Conservation (phyloP, 2,888 invertebrate genomes). For the Clanis bilineata region DNA sequence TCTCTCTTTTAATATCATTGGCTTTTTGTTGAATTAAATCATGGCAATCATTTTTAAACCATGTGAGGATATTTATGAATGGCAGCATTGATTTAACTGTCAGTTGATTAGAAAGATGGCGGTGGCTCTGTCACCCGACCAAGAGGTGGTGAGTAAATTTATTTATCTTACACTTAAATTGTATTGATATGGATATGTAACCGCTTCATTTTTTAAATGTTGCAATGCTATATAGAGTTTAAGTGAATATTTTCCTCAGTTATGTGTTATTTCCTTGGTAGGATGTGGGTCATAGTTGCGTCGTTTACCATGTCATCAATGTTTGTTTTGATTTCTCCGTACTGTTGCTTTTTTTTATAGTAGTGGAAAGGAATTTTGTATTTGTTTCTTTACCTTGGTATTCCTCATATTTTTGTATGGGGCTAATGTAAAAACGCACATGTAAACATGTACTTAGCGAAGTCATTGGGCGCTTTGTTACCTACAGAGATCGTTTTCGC, state of each 20-base stretch:
- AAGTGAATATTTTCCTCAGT: neutral
- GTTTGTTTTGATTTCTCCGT: slow-evolving; percentile 76
- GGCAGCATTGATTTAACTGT: slow-evolving; percentile 15
- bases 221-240: neutral
- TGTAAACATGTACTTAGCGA: neutral
- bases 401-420: neutral
- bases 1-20: too few species aligned
- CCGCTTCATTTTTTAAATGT: neutral
- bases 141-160: slow-evolving; percentile 87
- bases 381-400: neutral
- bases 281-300: slow-evolving; percentile 44
- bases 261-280: neutral
- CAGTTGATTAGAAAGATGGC: slow-evolving; percentile 77
- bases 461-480: slow-evolving; percentile 1
- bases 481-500: slow-evolving; percentile 25
- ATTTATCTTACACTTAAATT: slow-evolving; percentile 22
- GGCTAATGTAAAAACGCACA: neutral
- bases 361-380: slow-evolving; percentile 20
- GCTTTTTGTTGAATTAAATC: too few species aligned
- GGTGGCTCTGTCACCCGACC: slow-evolving; percentile 88
- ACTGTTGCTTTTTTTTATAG: slow-evolving; percentile 22
- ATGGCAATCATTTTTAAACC: too few species aligned
- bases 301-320: slow-evolving; percentile 76
- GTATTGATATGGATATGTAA: neutral
- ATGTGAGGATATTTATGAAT: too few species aligned